These are phyloP conservation scores for Congeria kusceri DNA, from an alignment of 2,888 invertebrate species.

Conservation along the genomic window DNA sequence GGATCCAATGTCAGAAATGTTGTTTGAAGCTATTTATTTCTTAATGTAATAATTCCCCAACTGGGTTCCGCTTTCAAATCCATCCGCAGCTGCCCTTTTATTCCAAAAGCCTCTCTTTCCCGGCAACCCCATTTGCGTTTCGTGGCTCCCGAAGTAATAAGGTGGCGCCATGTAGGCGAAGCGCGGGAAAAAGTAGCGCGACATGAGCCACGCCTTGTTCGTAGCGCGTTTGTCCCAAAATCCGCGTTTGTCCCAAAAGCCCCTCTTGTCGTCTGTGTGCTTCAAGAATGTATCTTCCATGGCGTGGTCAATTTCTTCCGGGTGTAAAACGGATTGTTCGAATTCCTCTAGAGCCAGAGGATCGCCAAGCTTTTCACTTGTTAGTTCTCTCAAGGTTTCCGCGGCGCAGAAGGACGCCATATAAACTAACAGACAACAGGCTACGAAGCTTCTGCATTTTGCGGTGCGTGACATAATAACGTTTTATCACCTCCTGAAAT, in stretches of 20 bases:
- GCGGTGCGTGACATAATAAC: no score
- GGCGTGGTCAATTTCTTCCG: slow-evolving; percentile 10
- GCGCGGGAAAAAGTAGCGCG: slow-evolving; percentile 53
- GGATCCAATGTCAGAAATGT: no score
- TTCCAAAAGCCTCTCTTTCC: slow-evolving; percentile 58
- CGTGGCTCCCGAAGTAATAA: not conserved
- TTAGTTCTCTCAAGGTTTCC: slow-evolving; percentile 35
- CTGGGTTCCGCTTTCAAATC: no score
- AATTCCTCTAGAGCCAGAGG: slow-evolving; percentile 29
- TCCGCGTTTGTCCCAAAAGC: slow-evolving; percentile 58
- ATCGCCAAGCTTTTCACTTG: slow-evolving; percentile 29
- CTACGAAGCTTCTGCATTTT: not conserved
- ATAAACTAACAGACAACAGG: not conserved
- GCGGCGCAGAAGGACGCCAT: slow-evolving; percentile 1
- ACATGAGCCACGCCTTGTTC: slow-evolving; percentile 33
- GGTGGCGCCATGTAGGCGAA: slow-evolving; percentile 42
- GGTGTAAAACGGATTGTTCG: slow-evolving; percentile 22
- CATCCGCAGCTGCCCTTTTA: slow-evolving; percentile 17
- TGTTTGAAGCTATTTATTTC: no score
- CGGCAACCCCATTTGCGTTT: slow-evolving; percentile 9
- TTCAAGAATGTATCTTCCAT: not conserved
- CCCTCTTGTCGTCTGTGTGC: slow-evolving; percentile 35
- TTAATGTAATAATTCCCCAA: no score
- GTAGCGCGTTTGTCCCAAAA: slow-evolving; percentile 53
- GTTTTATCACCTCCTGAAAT: no score